Percentiles rank a stretch among this genome's conserved stretches.
These are phyloP conservation scores for Galleria mellonella DNA, from an alignment of 1,140 invertebrate species.

Conservation along the genomic window DNA sequence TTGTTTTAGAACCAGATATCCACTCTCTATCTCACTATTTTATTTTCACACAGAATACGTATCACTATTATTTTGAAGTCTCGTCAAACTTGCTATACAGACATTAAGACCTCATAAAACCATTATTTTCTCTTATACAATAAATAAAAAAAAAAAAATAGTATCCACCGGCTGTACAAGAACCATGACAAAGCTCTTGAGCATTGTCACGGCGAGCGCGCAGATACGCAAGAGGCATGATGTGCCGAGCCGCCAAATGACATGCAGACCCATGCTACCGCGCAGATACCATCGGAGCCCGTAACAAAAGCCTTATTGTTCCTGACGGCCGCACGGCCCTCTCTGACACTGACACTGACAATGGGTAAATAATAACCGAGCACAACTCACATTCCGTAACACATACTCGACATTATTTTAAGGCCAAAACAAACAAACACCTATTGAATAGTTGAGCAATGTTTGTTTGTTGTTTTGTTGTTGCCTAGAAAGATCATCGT, in stretches of 20 bases:
- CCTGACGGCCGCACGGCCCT: constrained; percentile 6
- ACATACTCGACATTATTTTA: constrained; percentile 24
- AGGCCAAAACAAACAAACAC: constrained; percentile 26
- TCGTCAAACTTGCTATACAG: no score
- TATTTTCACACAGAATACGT: no score
- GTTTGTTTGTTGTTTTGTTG: constrained; percentile 4
- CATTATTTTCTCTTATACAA: no score
- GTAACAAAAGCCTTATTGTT: constrained; percentile 41
- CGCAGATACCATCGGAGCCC: constrained; percentile 27
- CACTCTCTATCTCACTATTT: no score
- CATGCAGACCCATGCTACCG: constrained; percentile 2
- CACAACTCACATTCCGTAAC: constrained; percentile 14
- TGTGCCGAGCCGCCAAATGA: constrained; percentile 4
- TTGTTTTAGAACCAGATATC: no score
- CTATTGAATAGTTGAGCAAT: constrained; percentile 9
- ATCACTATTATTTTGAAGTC: no score
- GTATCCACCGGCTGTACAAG: constrained; percentile 32
- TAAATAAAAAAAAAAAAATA: no score
- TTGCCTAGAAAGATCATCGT: not conserved
- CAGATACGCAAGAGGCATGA: constrained; percentile 11
- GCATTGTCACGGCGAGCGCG: constrained; percentile 17
- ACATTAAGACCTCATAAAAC: no score
- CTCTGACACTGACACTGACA: constrained; percentile 32
- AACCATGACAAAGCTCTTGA: constrained; percentile 29
- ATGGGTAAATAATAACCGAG: constrained; percentile 16